A percentile compares a stretch with the other conserved stretches of the same genome.
Conservation (phyloP, 2,113 vertebrate species). For the Chloroceryle aenea region DNA sequence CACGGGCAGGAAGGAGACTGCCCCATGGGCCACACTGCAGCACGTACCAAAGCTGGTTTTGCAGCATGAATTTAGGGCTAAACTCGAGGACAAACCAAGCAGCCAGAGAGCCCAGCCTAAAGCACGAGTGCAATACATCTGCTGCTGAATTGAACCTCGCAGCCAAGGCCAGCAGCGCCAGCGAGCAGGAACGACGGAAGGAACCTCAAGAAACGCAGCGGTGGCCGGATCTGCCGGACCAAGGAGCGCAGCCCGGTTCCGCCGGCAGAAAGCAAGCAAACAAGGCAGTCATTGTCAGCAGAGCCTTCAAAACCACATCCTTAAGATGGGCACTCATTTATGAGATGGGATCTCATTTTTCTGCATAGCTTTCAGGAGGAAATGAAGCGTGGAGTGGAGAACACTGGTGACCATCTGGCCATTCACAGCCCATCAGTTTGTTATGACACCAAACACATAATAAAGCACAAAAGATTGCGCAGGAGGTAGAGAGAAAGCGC, state of each 20-base stretch:
- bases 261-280: not conserved
- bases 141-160: not conserved
- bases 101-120: not conserved
- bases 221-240: constrained; percentile 32
- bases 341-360: constrained; percentile 71
- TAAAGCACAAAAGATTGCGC: constrained; percentile 59
- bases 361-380: constrained; percentile 72
- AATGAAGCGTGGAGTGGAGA: constrained; percentile 65
- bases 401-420: constrained; percentile 73
- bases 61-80: not conserved
- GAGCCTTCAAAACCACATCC: constrained; percentile 38
- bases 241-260: not conserved
- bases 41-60: not conserved
- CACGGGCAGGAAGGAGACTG: not conserved
- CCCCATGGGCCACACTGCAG: not conserved
- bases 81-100: not conserved
- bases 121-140: not conserved
- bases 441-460: constrained; percentile 70
- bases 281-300: constrained; percentile 58
- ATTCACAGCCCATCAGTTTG: constrained; percentile 71
- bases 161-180: not conserved
- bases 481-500: constrained; percentile 50
- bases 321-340: constrained; percentile 56
- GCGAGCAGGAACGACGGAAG: not conserved
- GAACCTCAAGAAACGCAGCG: not conserved